These are phyloP conservation scores for Globodera rostochiensis DNA, from an alignment of 1,140 invertebrate genomes.

Conservation along the genomic window DNA sequence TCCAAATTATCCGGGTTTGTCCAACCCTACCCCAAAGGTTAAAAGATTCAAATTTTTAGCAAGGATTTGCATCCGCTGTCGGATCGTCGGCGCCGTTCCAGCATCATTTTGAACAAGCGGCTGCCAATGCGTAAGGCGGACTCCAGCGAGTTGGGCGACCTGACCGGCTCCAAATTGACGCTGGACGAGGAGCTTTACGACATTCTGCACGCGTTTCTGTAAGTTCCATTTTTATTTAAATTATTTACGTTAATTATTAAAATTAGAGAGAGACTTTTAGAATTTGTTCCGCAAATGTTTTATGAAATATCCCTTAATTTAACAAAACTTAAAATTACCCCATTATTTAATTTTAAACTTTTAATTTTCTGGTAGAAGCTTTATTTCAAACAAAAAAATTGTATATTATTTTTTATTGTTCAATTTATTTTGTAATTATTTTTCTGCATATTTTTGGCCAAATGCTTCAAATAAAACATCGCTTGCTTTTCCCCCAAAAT, in stretches of 20 bases:
- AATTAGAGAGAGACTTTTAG: too few species aligned
- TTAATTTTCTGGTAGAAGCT: background rate
- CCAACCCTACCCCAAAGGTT: too few species aligned
- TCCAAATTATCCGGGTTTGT: too few species aligned
- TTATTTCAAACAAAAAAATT: background rate
- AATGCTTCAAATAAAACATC: background rate
- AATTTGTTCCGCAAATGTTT: too few species aligned
- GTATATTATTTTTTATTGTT: constrained; percentile 1
- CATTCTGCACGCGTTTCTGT: constrained; percentile 61
- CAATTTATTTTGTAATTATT: constrained; percentile 13
- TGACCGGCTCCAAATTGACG: constrained; percentile 57
- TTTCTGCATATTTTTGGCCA: background rate
- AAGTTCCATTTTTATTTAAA: background rate
- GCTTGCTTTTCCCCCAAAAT: background rate
- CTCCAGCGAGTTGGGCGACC: constrained; percentile 38
- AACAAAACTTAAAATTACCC: too few species aligned
- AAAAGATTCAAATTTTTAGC: background rate
- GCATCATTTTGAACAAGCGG: constrained; percentile 21
- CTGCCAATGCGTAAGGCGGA: constrained; percentile 8
- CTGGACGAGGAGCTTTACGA: constrained; percentile 63
- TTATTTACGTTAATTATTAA: background rate
- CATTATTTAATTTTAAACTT: too few species aligned
- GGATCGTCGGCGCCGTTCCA: constrained; percentile 12
- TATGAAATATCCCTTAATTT: too few species aligned
- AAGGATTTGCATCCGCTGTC: background rate